phyloP scores from a whole-genome alignment of 2,113 vertebrate species.

The Syrmaticus mikado region DNA sequence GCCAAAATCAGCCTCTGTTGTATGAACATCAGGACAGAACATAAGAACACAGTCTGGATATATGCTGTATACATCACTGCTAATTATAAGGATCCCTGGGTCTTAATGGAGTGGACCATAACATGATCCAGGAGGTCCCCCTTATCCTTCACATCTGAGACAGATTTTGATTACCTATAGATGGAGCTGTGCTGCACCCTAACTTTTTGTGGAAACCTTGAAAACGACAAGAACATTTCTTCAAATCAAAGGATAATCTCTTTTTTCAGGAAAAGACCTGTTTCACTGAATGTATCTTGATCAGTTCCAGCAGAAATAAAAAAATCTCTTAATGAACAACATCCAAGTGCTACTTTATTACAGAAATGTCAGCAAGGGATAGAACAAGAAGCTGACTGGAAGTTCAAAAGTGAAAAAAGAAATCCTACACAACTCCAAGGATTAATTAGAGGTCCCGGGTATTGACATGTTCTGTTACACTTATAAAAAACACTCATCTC shows the following conservation, averaged over 20 bases:
- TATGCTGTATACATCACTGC: fast-evolving
- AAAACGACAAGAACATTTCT: not conserved
- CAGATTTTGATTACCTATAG: too few species aligned
- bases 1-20: not conserved
- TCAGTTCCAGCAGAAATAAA: not conserved
- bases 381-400: not conserved
- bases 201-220: not conserved
- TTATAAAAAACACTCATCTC: not conserved
- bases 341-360: not conserved
- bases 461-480: not conserved
- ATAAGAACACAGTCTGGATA: not conserved
- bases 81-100: not conserved
- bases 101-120: not conserved
- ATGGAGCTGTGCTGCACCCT: not conserved
- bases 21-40: not conserved
- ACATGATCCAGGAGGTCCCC: too few species aligned
- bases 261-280: not conserved
- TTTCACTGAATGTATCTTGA: not conserved
- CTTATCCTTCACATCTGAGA: too few species aligned
- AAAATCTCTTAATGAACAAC: not conserved
- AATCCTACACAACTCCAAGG: not conserved
- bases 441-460: not conserved
- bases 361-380: not conserved
- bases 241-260: not conserved
- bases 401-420: not conserved